Base-by-base conservation (phyloP, 2,113 vertebrate species). In the Vanacampus margaritifer region DNA sequence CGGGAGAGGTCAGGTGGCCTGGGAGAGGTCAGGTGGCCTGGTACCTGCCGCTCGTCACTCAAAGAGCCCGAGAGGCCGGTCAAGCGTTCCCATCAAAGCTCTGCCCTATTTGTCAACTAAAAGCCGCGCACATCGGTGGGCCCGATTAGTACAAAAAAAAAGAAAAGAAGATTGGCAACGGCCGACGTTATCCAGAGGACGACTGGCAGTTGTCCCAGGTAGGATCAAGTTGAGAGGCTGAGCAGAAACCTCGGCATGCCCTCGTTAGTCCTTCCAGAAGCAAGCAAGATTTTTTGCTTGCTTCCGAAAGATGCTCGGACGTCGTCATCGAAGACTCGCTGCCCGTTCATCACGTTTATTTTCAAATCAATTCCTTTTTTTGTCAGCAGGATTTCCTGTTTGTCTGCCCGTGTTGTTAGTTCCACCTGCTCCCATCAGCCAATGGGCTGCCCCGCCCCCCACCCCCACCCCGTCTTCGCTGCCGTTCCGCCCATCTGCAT, bases 191-290 rank as follows among this genome's bases (percentile, higher is more conserved):
- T 84, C 74, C 64, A 73, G 68, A 64, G 71, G 61, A 72, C 11
- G 21, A 62, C 69, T 87, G 84, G 84, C 81, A 36, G 43, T 39
- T 53, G 12, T 71, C 84, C 77, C 67, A 72, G 75, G 74, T 67
- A 61, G 68, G 68, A 65, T 65, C 17, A 37, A 61, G 9, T 58
- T 9, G 56, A 36, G n/a, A n/a, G 51, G 9, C 23, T 23, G 51
- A 53, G 53, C 16, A 16, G 54, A 28, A 39, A 21, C 10, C 58
- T 58, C 26, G 5, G 54, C 54, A 16, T 28, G 26, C 5, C 54
- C 24, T 56, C 14, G 13, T 16, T 26, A 5, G 16, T 21, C 5
- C 57, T n/a, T 32, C 28, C 28, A 32, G 28, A 2, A 32, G 4
- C 28, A 32, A 2, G 28, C 28, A 32, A 32, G 4, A 32, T 32